phyloP scores from a whole-genome alignment of 2,888 invertebrate genomes.

The Drosophila colorata region DNA sequence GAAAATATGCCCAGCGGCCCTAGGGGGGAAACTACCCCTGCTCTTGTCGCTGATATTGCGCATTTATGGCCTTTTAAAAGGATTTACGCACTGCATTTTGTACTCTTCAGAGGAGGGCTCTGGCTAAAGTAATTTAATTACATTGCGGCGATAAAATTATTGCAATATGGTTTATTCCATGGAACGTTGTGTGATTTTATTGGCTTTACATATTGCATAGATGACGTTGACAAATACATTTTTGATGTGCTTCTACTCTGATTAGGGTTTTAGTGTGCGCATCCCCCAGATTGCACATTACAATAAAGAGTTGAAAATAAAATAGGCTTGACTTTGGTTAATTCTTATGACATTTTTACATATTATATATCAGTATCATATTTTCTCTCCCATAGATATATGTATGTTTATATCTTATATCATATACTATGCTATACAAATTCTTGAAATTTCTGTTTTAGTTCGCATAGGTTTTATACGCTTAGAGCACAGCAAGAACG shows the following conservation, averaged over 20 bases:
- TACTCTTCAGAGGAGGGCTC: slow-evolving; percentile 21
- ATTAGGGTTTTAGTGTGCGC: background rate
- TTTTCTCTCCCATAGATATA: too few relatives aligned
- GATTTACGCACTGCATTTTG: slow-evolving; percentile 64
- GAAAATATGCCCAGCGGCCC: slow-evolving; percentile 64
- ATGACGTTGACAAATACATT: slow-evolving; percentile 3
- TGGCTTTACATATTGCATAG: slow-evolving; percentile 35
- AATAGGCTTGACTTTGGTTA: too few relatives aligned
- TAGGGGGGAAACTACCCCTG: background rate
- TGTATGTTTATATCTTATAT: too few relatives aligned
- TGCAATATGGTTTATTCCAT: slow-evolving; percentile 68
- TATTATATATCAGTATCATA: too few relatives aligned
- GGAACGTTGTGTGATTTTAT: slow-evolving; percentile 45
- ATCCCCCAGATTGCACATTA: background rate
- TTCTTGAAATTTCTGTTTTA: too few relatives aligned
- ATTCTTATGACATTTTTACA: too few relatives aligned
- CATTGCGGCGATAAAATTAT: slow-evolving; percentile 71
- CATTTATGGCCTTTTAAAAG: slow-evolving; percentile 69
- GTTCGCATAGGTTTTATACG: too few relatives aligned
- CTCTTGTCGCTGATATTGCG: slow-evolving; percentile 30
- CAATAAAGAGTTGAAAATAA: background rate
- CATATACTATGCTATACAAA: too few relatives aligned
- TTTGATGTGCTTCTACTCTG: slow-evolving; percentile 5
- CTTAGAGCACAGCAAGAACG: too few relatives aligned
- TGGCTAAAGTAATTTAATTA: slow-evolving; percentile 76